A percentile compares a stretch with the other conserved stretches of the same genome.
phyloP scores from a whole-genome alignment of 2,888 invertebrate species.

The Drosophila nr. perissopoda region DNA sequence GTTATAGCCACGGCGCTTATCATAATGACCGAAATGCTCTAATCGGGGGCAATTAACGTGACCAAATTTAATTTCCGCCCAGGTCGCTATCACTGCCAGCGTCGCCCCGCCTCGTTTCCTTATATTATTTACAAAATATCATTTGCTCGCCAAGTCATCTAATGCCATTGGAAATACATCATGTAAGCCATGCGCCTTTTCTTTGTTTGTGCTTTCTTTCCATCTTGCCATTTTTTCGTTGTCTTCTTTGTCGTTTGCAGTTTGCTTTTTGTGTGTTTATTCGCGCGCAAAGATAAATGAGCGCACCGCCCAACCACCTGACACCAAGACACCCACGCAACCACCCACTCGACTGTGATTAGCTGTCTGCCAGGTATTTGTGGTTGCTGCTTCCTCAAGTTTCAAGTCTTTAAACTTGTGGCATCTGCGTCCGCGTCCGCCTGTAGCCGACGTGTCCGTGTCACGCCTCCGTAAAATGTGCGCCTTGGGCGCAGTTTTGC shows the following conservation, averaged over 20 bases:
- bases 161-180: conserved; percentile 74
- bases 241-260: conserved; percentile 41
- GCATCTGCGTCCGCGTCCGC: conserved; percentile 31
- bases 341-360: conserved; percentile 48
- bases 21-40: conserved; percentile 76
- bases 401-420: conserved; percentile 42
- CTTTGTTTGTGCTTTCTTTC: conserved; percentile 20
- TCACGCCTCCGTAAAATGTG: conserved; percentile 47
- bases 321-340: background rate
- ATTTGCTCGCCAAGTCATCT: conserved; percentile 54
- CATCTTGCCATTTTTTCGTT: conserved; percentile 35
- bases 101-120: conserved; percentile 2
- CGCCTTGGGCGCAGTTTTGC: conserved; percentile 51
- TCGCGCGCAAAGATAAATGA: conserved; percentile 64
- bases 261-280: conserved; percentile 55
- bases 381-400: conserved; percentile 27
- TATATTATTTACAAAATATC: conserved; percentile 76
- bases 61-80: conserved; percentile 77
- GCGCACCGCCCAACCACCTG: conserved; percentile 19
- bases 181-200: conserved; percentile 61
- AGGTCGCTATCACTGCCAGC: conserved; percentile 59
- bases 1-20: conserved; percentile 54
- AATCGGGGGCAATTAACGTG: conserved; percentile 77
- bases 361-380: conserved; percentile 46
- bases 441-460: conserved; percentile 1